Percentiles rank a stretch among this genome's conserved stretches.
Evolutionary conservation across 2,797 vertebrate species (phyloP).

Genomic region (Prionace glauca): DNA sequence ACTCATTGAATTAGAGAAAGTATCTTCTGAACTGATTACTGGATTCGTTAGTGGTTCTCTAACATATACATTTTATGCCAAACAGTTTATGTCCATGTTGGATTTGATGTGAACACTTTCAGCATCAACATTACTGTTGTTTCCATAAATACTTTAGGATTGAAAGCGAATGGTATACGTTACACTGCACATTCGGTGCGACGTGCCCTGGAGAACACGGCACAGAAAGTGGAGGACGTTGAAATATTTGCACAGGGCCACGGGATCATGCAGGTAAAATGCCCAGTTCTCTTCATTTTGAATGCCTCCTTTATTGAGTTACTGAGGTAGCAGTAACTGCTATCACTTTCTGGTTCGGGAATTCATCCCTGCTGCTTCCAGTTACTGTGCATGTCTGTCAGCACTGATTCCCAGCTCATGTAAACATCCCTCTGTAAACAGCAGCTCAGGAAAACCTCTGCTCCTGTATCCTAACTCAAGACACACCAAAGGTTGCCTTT

Average conservation of each 20-base stretch:
- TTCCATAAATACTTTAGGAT: constrained; percentile 56
- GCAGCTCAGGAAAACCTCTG: background rate
- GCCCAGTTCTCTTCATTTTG: background rate
- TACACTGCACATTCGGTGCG: constrained; percentile 81
- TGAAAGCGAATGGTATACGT: constrained; percentile 74
- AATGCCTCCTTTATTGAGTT: background rate
- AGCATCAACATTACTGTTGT: background rate
- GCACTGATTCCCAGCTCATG: background rate
- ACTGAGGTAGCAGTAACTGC: no score
- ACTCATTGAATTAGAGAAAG: background rate
- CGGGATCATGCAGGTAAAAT: constrained; percentile 88
- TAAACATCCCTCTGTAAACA: no score
- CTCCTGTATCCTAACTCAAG: background rate
- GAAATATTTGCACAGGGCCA: constrained; percentile 97
- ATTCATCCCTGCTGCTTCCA: background rate
- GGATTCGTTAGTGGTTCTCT: background rate
- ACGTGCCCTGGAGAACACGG: constrained; percentile 92
- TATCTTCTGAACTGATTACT: background rate
- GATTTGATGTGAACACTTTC: background rate
- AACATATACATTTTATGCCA: background rate
- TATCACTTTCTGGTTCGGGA: background rate
- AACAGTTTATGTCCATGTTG: background rate
- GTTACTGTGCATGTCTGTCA: background rate
- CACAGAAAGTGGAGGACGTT: constrained; percentile 86
- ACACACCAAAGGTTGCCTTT: background rate